Evolutionary conservation across 2,797 vertebrate genomes (phyloP), one percentile per base, ranked within the genome.

Genomic region (Thalassophryne amazonica): DNA sequence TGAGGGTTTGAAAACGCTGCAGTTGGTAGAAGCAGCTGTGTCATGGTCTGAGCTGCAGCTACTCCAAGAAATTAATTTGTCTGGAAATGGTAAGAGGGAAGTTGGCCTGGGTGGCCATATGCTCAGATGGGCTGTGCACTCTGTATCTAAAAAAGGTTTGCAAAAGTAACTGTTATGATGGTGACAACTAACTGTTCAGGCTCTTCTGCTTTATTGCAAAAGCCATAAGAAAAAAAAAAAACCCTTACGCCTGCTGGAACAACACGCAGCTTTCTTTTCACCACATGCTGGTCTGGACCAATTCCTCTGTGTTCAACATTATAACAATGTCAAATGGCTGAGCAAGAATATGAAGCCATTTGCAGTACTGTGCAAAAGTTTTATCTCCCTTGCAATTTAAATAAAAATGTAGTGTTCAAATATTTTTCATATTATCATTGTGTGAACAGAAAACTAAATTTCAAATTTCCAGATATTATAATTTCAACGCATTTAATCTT

Each of bases 21-120:
- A 53, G 69, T 82, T 61, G 59, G 72, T 60, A 47, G 65, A 21
- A 73, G 74, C 78, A 83, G 80, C 71, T 85, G 76, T 62, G 70
- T 62, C 52, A 46, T 25, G 62, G 56, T 46, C 45, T 59, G 53
- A 52, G 43, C 53, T 50, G 38, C 49, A 69, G 72, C 77, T 72
- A 75, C 67, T 55, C 42, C 0, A 37, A 76, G 56, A 60, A 75
- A 70, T 57, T 59, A 73, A 80, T 78, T 70, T 78, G 59, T 73
- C 52, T 78, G 63, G 66, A 72, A 74, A 69, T 51, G 50, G 54
- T 31, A 60, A 60, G 65, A 36, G 39, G 52, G 52, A 50, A 42
- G 53, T 25, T 8, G 5, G 21, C n/a, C 13, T 42, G 54, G 35
- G 59, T 49, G 56, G 79, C 48, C 78, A 77, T 73, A 70, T 73